phyloP scores from a whole-genome alignment of 2,888 invertebrate genomes.

The Loripinus fragilis region DNA sequence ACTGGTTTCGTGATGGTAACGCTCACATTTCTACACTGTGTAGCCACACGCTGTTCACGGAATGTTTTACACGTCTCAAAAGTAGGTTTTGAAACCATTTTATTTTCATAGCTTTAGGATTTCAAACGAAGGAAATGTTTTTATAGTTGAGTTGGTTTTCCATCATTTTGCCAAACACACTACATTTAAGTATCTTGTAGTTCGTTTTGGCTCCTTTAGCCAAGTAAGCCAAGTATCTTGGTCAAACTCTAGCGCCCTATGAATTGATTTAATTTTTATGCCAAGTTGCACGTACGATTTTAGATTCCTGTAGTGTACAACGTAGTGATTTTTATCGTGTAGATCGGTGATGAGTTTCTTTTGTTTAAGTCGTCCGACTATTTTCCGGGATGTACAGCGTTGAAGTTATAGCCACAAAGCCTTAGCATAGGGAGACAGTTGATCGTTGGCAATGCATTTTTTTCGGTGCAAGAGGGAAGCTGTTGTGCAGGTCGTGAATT shows the following conservation, averaged over 20 bases:
- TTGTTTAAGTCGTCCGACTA: not conserved
- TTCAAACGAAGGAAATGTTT: too few species aligned
- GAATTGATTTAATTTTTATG: constrained; percentile 64
- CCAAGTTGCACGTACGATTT: constrained; percentile 70
- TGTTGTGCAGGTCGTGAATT: not conserved
- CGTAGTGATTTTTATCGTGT: not conserved
- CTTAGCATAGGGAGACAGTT: constrained; percentile 3
- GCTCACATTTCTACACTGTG: too few species aligned
- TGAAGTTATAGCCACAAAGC: not conserved
- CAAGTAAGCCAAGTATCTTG: constrained; percentile 73
- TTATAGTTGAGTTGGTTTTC: too few species aligned
- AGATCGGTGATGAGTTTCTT: not conserved
- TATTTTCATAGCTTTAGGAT: too few species aligned
- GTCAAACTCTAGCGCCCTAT: constrained; percentile 76
- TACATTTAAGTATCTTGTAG: too few species aligned
- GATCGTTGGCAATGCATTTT: not conserved
- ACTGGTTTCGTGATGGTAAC: too few species aligned
- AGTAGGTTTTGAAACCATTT: too few species aligned
- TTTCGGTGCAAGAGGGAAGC: not conserved
- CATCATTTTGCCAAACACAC: too few species aligned
- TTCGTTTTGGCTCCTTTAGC: too few species aligned
- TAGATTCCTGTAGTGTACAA: constrained; percentile 74
- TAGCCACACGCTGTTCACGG: too few species aligned
- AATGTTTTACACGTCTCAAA: too few species aligned
- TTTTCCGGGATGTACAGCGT: not conserved